Evolutionary conservation across 2,888 invertebrate genomes (phyloP).

Genomic region (Blastobasis lacticolella): DNA sequence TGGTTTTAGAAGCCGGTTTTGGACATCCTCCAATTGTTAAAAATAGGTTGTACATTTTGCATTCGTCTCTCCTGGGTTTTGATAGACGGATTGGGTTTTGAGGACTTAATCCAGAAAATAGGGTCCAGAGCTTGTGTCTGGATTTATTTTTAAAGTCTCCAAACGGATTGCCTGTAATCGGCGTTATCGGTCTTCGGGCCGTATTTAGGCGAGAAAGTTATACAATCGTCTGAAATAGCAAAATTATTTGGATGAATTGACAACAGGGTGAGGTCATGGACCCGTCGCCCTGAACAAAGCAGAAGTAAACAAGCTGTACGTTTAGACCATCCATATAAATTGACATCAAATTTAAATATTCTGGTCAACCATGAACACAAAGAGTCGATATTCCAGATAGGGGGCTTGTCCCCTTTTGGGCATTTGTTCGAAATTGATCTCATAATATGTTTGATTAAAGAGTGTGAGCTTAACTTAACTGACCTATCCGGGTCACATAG

Average conservation of each 20-base stretch:
- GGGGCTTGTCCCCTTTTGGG: neutral
- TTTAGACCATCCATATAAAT: neutral
- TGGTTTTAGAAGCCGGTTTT: neutral
- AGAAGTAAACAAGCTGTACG: neutral
- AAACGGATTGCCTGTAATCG: neutral
- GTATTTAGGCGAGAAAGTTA: neutral
- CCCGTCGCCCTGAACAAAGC: too few relatives aligned
- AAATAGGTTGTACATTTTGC: neutral
- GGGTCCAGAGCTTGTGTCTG: too few relatives aligned
- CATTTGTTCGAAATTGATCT: neutral
- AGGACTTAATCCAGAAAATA: too few relatives aligned
- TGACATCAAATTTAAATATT: neutral
- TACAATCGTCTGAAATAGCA: neutral
- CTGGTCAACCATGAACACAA: neutral
- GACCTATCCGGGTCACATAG: neutral
- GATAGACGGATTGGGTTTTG: too few relatives aligned
- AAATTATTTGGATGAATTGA: neutral
- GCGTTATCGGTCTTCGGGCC: neutral
- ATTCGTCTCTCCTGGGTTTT: too few relatives aligned
- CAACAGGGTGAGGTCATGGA: neutral
- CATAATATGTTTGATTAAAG: neutral
- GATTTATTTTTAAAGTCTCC: neutral
- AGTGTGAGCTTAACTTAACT: neutral
- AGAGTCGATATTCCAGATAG: too few relatives aligned
- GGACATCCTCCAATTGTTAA: neutral